Percentiles rank a stretch among this genome's conserved stretches.
These are phyloP conservation scores for Drosophila mettleri DNA, from an alignment of 2,888 invertebrate species.

Conservation along the genomic window DNA sequence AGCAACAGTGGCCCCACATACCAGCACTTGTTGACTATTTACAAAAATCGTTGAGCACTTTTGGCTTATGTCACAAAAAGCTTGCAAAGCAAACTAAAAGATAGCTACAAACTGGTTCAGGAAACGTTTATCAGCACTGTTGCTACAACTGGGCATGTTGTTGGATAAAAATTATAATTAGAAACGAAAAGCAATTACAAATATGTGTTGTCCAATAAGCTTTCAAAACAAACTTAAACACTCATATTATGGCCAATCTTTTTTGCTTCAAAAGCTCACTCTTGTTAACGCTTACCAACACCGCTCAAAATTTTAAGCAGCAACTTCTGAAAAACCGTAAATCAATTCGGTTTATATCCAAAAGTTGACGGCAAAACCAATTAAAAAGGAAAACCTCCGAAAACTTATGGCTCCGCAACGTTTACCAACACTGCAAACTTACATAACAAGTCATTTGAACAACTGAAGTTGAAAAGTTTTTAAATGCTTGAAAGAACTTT, in stretches of 20 bases:
- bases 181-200: too few species aligned
- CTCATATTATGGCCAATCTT: too few species aligned
- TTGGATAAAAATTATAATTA: too few species aligned
- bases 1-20: background rate
- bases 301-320: background rate
- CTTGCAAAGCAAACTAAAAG: background rate
- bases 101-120: too few species aligned
- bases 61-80: background rate
- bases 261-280: too few species aligned
- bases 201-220: too few species aligned
- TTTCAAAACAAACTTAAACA: too few species aligned
- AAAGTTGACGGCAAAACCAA: background rate
- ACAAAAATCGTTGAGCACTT: background rate
- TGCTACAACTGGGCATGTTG: too few species aligned
- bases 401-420: background rate
- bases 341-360: background rate
- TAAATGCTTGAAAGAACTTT: background rate
- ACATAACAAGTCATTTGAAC: background rate
- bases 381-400: background rate
- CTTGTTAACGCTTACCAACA: background rate
- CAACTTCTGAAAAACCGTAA: background rate
- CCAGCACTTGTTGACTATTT: background rate
- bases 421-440: conserved; percentile 9
- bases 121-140: background rate
- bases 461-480: background rate